Evolutionary conservation across 2,888 invertebrate genomes (phyloP).

Genomic region (Schrankia costaestrigalis): DNA sequence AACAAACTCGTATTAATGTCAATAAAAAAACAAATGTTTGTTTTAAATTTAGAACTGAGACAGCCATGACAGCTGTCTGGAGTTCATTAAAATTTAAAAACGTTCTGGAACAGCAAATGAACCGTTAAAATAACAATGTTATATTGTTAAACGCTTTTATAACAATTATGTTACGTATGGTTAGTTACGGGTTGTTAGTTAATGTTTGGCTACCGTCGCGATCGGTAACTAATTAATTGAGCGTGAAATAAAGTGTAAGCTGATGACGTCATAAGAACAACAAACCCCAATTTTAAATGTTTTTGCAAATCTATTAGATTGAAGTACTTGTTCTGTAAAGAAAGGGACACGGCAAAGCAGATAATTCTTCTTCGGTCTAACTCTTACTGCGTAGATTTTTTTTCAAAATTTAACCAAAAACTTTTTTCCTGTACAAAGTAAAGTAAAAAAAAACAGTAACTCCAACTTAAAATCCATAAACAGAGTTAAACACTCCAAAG

Average conservation of each 20-base stretch:
- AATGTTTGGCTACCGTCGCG: slow-evolving; percentile 35
- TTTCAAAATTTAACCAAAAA: too few species aligned
- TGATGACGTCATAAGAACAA: slow-evolving; percentile 11
- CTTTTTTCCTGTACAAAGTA: too few species aligned
- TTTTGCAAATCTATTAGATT: too few species aligned
- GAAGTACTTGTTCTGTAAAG: too few species aligned
- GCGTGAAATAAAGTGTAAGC: slow-evolving; percentile 35
- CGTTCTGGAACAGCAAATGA: slow-evolving; percentile 64
- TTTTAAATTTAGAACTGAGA: slow-evolving; percentile 74
- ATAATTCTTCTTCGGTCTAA: too few species aligned
- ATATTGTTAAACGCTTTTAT: slow-evolving; percentile 45
- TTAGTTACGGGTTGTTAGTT: slow-evolving; percentile 66
- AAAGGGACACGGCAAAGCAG: too few species aligned
- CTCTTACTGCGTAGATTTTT: too few species aligned
- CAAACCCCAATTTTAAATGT: too few species aligned
- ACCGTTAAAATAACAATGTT: slow-evolving; percentile 68
- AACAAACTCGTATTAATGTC: slow-evolving; percentile 55
- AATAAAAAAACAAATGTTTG: slow-evolving; percentile 60
- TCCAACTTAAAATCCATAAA: slow-evolving; percentile 14
- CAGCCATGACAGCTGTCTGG: slow-evolving; percentile 69
- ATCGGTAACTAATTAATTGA: slow-evolving; percentile 38
- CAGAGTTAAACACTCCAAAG: slow-evolving; percentile 24
- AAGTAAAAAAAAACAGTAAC: slow-evolving; percentile 4
- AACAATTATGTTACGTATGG: slow-evolving; percentile 53
- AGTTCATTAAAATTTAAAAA: slow-evolving; percentile 57